Evolutionary conservation across 2,113 vertebrate genomes (phyloP), one percentile per base, ranked within the genome.

Genomic region (Ochotona princeps): DNA sequence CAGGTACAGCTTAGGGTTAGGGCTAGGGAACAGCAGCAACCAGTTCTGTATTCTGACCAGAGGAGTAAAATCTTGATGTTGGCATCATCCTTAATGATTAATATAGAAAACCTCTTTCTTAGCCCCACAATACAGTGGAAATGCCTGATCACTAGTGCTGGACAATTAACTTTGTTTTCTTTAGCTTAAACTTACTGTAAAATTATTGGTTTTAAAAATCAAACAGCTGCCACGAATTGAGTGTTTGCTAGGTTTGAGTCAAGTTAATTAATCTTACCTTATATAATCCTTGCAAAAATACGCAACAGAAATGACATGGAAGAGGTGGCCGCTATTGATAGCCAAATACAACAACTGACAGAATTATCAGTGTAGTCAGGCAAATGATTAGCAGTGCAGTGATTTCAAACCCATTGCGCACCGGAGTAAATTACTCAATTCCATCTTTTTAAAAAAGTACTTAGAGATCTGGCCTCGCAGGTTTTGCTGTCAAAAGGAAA

Each of bases 371-470:
- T 92, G 91, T 96, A 70, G 89, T 90, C 87, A 91, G 87, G 93
- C 91, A 89, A 94, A 89, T 89, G 89, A 94, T 96, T 91, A 93
- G 73, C 76, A 49, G 26, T 76, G 73, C 57, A 75, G 73, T 85
- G 76, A 94, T 89, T 96, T 97, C 81, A 94, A 96, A 85, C 87
- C 28, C 82, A 91, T 92, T 91, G 83, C 49, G 44, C 78, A 94
- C 97, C 90, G 94, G 73, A 94, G 87, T 93, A 87, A 91, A 95
- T 94, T 85, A 93, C 89, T 93, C 87, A 91, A 94, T 94, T 83
- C 65, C 60, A 60, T 82, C 78, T 94, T 91, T 93, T 79, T 26
- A 23, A 69, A 49, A 93, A 87, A 82, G 1, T 17, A 51, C 38
- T 93, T 95, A 85, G 25, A 69, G 61, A 9, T 12, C 10, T 49